A percentile compares a stretch with the other conserved stretches of the same genome.
phyloP scores from a whole-genome alignment of 2,113 vertebrate species.

The Rhineura floridana region DNA sequence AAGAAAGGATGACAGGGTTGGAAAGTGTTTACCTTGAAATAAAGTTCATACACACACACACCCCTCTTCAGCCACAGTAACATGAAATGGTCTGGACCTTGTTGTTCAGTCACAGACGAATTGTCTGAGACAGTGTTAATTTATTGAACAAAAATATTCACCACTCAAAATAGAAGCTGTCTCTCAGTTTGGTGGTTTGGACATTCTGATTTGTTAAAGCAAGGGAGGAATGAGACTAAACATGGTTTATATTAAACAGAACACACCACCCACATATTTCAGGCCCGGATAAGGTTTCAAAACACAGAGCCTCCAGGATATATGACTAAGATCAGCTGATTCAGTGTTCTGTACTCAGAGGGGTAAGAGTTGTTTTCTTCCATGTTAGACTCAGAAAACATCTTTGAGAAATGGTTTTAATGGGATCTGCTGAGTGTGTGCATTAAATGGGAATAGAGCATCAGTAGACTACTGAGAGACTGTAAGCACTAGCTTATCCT shows the following conservation, averaged over 20 bases:
- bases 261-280: conserved; percentile 22
- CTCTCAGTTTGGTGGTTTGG: conserved; percentile 40
- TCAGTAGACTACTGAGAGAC: neutral
- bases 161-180: conserved; percentile 60
- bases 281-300: neutral
- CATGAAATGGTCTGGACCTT: conserved; percentile 54
- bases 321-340: neutral
- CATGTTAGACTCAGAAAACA: fast-evolving
- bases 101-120: conserved; percentile 63
- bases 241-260: conserved; percentile 54
- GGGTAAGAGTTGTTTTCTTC: neutral
- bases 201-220: conserved; percentile 40
- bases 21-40: conserved; percentile 52
- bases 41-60: neutral
- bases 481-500: neutral
- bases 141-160: conserved; percentile 65
- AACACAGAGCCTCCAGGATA: fast-evolving
- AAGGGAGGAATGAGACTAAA: conserved; percentile 40
- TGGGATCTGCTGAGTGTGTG: neutral
- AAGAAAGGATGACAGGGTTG: conserved; percentile 40
- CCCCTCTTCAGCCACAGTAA: conserved; percentile 34
- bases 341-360: neutral
- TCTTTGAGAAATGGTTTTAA: neutral
- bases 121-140: conserved; percentile 62
- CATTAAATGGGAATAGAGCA: neutral